Evolutionary conservation across 2,888 invertebrate species (phyloP).

Genomic region (Hydroisotoma schaefferi): DNA sequence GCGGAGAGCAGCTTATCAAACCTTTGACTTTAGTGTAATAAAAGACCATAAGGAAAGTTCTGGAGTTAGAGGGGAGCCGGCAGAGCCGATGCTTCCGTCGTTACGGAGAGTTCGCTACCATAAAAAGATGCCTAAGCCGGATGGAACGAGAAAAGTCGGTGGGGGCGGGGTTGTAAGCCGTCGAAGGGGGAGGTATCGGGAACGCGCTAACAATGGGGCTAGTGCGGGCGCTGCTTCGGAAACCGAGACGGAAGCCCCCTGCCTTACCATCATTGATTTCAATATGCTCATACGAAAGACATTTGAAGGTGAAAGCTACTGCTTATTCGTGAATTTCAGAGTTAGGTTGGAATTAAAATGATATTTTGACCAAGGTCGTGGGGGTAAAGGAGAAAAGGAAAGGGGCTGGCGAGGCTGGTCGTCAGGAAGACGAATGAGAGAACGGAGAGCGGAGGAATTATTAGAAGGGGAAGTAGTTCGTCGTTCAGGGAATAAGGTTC

Average conservation of each 20-base stretch:
- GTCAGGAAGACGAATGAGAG: not conserved
- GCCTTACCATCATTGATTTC: constrained; percentile 68
- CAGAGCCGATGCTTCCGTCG: not conserved
- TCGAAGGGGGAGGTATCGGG: not conserved
- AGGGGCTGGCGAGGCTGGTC: constrained; percentile 36
- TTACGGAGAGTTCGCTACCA: not conserved
- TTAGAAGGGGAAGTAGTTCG: not conserved
- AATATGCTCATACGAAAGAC: constrained; percentile 65
- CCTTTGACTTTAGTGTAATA: constrained; percentile 46
- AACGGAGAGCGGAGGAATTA: not conserved
- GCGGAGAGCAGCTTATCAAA: constrained; percentile 39
- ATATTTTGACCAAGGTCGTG: no score
- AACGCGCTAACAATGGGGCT: constrained; percentile 1
- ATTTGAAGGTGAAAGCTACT: no score
- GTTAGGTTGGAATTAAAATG: no score
- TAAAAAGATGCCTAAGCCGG: not conserved
- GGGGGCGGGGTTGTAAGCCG: constrained; percentile 48
- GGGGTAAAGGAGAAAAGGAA: not conserved
- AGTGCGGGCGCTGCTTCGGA: constrained; percentile 31
- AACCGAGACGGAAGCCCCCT: constrained; percentile 58
- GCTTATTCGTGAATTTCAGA: no score
- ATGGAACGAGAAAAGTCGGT: constrained; percentile 49
- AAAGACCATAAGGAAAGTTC: not conserved
- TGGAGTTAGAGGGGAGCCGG: not conserved
- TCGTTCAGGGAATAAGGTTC: constrained; percentile 19